Conservation (phyloP, 2,113 vertebrate genomes). For the Gobio gobio region DNA sequence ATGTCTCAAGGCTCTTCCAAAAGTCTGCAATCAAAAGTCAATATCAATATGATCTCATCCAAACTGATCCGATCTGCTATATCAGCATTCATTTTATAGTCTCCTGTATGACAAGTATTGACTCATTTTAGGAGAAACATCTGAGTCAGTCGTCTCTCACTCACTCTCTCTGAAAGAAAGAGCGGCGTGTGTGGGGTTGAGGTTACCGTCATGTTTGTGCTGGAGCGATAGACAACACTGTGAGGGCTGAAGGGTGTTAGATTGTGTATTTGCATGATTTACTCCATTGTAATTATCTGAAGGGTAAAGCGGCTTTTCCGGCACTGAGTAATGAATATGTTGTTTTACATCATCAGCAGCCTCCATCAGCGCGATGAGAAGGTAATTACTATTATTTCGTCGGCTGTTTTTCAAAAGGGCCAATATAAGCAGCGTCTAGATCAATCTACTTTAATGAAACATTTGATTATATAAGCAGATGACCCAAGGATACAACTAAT, state of each 20-base stretch:
- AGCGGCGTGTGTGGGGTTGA: not conserved
- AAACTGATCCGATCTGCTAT: not conserved
- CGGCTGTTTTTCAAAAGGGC: conserved; percentile 8
- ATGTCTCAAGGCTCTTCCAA: not conserved
- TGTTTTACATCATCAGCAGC: conserved; percentile 29
- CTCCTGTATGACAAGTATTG: not conserved
- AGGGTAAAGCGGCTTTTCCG: conserved; percentile 15
- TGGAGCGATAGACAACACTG: too few species aligned
- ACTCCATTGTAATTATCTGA: conserved; percentile 39
- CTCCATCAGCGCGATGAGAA: conserved; percentile 23
- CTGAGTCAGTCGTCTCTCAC: not conserved
- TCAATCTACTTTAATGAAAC: conserved; percentile 50
- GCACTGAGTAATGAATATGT: conserved; percentile 16
- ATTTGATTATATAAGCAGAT: conserved; percentile 56
- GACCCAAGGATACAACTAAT: conserved; percentile 58
- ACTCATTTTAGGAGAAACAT: not conserved
- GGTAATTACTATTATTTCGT: conserved; percentile 36
- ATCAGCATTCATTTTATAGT: not conserved
- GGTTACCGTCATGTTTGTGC: not conserved
- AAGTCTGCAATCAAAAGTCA: not conserved
- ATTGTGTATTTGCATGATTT: conserved; percentile 23
- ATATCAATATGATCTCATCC: not conserved
- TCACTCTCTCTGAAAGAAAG: not conserved
- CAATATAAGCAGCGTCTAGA: conserved; percentile 30
- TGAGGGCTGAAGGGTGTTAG: not conserved